These are phyloP conservation scores for Rhizoglyphus robini DNA, from an alignment of 1,140 invertebrate genomes.

Conservation along the genomic window DNA sequence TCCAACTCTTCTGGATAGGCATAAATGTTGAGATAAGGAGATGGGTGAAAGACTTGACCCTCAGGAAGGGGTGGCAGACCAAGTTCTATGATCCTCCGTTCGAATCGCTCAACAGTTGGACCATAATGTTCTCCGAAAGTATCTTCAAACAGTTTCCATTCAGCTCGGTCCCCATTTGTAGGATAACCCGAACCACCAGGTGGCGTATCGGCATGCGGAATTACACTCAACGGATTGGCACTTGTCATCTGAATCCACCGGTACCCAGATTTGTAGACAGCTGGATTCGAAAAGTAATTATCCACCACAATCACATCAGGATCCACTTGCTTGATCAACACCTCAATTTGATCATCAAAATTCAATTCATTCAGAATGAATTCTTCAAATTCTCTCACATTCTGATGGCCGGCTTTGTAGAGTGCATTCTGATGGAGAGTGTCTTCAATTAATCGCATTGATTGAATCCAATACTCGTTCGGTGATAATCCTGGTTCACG, in stretches of 20 bases:
- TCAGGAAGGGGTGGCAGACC: background rate
- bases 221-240: slow-evolving; percentile 11
- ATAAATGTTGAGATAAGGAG: slow-evolving; percentile 17
- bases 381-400: background rate
- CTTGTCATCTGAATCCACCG: slow-evolving; percentile 14
- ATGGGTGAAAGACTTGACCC: background rate
- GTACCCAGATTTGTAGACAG: background rate
- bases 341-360: background rate
- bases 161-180: too few species aligned
- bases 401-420: background rate
- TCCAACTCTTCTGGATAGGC: too few species aligned
- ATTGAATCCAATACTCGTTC: background rate
- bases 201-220: background rate
- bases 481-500: background rate
- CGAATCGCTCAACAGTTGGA: background rate
- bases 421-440: background rate
- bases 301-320: slow-evolving; percentile 20
- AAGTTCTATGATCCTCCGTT: background rate
- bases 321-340: slow-evolving; percentile 3
- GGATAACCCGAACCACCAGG: slow-evolving; percentile 3
- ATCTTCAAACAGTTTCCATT: slow-evolving; percentile 5
- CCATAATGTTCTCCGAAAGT: background rate
- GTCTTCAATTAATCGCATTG: background rate
- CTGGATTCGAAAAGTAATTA: slow-evolving; percentile 15
- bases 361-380: background rate